Evolutionary conservation across 2,888 invertebrate genomes (phyloP).

Genomic region (Ochropleura plecta): DNA sequence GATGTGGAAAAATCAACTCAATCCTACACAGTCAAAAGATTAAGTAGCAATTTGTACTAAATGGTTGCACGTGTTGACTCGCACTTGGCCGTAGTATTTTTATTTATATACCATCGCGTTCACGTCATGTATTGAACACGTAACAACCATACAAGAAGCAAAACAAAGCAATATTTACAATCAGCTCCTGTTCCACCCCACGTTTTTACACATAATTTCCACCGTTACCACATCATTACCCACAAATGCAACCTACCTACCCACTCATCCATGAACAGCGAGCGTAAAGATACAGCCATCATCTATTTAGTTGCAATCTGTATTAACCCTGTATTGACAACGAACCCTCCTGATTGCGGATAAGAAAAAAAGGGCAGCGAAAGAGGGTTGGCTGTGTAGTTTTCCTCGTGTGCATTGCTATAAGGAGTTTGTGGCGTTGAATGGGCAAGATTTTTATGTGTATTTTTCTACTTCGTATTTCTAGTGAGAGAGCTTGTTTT

Average conservation of each 20-base stretch:
- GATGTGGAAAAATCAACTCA: too few species aligned
- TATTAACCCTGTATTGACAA: slow-evolving; percentile 42
- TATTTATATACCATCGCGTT: too few species aligned
- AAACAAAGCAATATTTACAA: neutral
- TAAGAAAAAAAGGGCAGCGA: slow-evolving; percentile 27
- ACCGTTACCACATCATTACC: neutral
- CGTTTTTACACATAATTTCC: slow-evolving; percentile 3
- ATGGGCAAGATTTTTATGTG: neutral
- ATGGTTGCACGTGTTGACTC: too few species aligned
- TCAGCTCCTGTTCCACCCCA: neutral
- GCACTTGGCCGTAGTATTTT: too few species aligned
- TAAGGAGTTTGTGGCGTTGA: neutral
- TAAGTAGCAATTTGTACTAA: too few species aligned
- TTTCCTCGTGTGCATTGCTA: slow-evolving; percentile 2
- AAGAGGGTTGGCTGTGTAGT: slow-evolving; percentile 32
- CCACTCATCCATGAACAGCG: slow-evolving; percentile 16
- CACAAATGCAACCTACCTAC: slow-evolving; percentile 6
- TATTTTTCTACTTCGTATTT: too few species aligned
- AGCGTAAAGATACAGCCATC: slow-evolving; percentile 27
- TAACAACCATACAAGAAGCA: neutral
- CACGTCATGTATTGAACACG: too few species aligned
- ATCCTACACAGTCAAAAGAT: too few species aligned
- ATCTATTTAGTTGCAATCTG: slow-evolving; percentile 47
- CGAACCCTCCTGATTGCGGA: slow-evolving; percentile 46
- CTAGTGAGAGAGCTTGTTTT: too few species aligned